phyloP scores from a whole-genome alignment of 1,140 invertebrate species.

The Melitaea cinxia region DNA sequence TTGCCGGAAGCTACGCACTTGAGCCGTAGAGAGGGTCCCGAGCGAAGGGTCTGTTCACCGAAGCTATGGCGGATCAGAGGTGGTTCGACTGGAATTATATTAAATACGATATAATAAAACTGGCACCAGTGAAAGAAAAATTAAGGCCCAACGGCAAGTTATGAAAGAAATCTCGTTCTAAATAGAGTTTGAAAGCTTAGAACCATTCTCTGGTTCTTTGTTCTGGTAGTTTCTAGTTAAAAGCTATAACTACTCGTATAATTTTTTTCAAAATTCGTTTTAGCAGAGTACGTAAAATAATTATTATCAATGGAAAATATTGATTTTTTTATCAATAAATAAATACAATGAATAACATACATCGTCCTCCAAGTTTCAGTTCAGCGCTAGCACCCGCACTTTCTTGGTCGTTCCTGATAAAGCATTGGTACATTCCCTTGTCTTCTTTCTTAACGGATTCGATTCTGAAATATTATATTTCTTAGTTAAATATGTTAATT shows the following conservation, averaged over 20 bases:
- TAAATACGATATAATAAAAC: not conserved
- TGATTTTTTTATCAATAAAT: too few species aligned
- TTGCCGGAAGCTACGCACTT: slow-evolving; percentile 90
- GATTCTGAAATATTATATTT: slow-evolving; percentile 83
- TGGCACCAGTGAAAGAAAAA: too few species aligned
- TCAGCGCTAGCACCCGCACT: slow-evolving; percentile 95
- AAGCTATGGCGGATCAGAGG: slow-evolving; percentile 94
- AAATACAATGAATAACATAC: slow-evolving; percentile 79
- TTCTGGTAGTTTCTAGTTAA: too few species aligned
- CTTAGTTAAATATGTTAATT: too few species aligned
- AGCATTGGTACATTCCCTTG: slow-evolving; percentile 99
- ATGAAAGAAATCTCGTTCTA: too few species aligned
- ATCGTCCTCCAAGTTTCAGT: slow-evolving; percentile 95
- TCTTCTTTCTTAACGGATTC: slow-evolving; percentile 96
- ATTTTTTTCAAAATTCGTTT: too few species aligned
- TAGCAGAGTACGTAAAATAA: too few species aligned
- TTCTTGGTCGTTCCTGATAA: slow-evolving; percentile 96
- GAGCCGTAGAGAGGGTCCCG: slow-evolving; percentile 91
- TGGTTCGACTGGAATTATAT: slow-evolving; percentile 87
- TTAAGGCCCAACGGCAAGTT: too few species aligned
- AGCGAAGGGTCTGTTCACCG: slow-evolving; percentile 92
- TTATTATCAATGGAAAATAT: too few species aligned
- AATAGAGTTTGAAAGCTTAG: too few species aligned
- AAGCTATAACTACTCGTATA: too few species aligned
- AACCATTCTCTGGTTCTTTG: too few species aligned